Percentiles rank a stretch among this genome's conserved stretches.
Evolutionary conservation across 2,797 vertebrate species (phyloP).

Genomic region (Benthosema pterotum): DNA sequence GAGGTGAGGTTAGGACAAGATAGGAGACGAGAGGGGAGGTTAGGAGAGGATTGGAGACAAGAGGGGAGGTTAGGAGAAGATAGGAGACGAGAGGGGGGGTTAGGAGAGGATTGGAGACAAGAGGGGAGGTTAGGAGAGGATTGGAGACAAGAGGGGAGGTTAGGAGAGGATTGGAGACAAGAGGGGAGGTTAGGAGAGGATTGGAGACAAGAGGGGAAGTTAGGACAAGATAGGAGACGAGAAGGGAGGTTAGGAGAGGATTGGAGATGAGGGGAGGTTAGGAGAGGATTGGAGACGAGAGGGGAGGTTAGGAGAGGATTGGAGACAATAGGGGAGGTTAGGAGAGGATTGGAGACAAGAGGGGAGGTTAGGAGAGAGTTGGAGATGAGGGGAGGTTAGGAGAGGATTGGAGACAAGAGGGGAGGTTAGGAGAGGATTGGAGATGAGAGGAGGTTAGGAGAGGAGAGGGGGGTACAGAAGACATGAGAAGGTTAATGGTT

Average conservation of each 20-base stretch:
- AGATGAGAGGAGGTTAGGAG: constrained; percentile 13
- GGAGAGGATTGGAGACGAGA: neutral
- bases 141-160: constrained; percentile 7
- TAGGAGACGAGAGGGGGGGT: neutral
- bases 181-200: constrained; percentile 20
- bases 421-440: neutral
- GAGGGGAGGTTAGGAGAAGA: constrained; percentile 7
- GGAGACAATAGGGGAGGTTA: neutral
- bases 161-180: neutral
- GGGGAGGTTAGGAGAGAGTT: neutral
- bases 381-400: constrained; percentile 26
- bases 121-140: constrained; percentile 20
- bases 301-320: constrained; percentile 1
- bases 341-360: neutral
- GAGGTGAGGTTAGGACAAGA: neutral
- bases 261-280: neutral
- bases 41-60: constrained; percentile 1
- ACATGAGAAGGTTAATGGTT: constrained; percentile 26
- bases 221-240: neutral
- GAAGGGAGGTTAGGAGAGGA: constrained; percentile 20
- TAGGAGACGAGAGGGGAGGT: neutral
- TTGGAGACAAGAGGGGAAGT: constrained; percentile 11
- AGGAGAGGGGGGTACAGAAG: constrained; percentile 5
- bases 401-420: constrained; percentile 13
- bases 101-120: constrained; percentile 10